A percentile compares a stretch with the other conserved stretches of the same genome.
Conservation (phyloP, 2,113 vertebrate genomes). For the Conger conger region DNA sequence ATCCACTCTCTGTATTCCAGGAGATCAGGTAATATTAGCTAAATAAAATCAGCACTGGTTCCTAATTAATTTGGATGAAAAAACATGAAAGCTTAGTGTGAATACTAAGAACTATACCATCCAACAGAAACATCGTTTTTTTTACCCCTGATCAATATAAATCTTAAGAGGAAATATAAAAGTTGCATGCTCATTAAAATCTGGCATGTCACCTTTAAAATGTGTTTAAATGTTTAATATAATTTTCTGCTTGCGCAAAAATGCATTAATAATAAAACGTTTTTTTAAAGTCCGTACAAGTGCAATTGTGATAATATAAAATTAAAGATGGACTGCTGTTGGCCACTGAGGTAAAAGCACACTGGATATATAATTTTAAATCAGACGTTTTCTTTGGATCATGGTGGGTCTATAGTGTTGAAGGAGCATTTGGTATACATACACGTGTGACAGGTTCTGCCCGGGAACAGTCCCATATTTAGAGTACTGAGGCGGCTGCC, state of each 20-base stretch:
- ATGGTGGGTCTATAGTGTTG: not conserved
- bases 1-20: not conserved
- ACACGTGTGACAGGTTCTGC: slow-evolving; percentile 53
- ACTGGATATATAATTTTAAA: not conserved
- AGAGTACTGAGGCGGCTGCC: slow-evolving; percentile 44
- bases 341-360: not conserved
- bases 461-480: slow-evolving; percentile 60
- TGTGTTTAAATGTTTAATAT: not conserved
- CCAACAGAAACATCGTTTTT: not conserved
- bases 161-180: not conserved
- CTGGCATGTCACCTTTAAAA: no score
- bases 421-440: slow-evolving; percentile 23
- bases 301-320: not conserved
- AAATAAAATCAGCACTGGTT: not conserved
- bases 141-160: not conserved
- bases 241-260: no score
- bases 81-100: not conserved
- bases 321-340: not conserved
- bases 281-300: no score
- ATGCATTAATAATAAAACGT: no score
- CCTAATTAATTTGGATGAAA: not conserved
- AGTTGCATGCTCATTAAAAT: not conserved
- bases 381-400: not conserved
- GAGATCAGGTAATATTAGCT: not conserved
- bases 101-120: not conserved